Conservation (phyloP, 1,140 invertebrate genomes). For the Rhyzopertha dominica region DNA sequence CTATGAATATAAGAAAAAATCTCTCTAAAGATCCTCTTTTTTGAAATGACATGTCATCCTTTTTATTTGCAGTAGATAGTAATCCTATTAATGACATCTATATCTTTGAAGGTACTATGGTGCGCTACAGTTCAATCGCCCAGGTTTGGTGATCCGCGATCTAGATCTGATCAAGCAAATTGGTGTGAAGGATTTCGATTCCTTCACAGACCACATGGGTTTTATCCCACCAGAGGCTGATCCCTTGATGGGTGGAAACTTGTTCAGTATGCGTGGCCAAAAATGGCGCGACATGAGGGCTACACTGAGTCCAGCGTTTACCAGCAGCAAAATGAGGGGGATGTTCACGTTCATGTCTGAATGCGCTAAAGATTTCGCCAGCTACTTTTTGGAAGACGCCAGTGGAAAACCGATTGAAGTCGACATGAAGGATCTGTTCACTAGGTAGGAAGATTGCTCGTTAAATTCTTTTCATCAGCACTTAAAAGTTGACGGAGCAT, state of each 20-base stretch:
- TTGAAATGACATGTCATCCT: too few species aligned
- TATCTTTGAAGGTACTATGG: constrained; percentile 45
- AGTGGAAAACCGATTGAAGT: constrained; percentile 18
- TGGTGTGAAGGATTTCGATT: constrained; percentile 43
- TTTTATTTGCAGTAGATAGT: too few species aligned
- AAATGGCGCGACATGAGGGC: constrained; percentile 44
- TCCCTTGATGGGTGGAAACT: constrained; percentile 33
- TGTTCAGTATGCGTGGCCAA: too few species aligned
- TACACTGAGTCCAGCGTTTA: constrained; percentile 44
- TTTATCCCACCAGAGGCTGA: constrained; percentile 21
- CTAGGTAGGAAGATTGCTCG: too few species aligned
- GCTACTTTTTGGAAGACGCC: constrained; percentile 27
- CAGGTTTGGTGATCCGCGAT: constrained; percentile 52
- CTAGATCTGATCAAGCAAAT: constrained; percentile 46
- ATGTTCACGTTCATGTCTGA: constrained; percentile 40
- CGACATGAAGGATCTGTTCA: constrained; percentile 20
- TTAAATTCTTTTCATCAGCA: constrained; percentile 3
- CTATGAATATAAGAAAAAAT: too few species aligned
- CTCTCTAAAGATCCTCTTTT: too few species aligned
- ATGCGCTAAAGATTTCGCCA: constrained; percentile 31
- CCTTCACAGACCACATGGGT: constrained; percentile 40
- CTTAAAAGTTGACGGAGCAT: too few species aligned
- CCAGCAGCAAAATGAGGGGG: constrained; percentile 43
- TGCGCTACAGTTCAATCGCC: constrained; percentile 48
- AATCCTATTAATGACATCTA: too few species aligned